Evolutionary conservation across 1,140 invertebrate genomes (phyloP).

Genomic region (Maconellicoccus hirsutus): DNA sequence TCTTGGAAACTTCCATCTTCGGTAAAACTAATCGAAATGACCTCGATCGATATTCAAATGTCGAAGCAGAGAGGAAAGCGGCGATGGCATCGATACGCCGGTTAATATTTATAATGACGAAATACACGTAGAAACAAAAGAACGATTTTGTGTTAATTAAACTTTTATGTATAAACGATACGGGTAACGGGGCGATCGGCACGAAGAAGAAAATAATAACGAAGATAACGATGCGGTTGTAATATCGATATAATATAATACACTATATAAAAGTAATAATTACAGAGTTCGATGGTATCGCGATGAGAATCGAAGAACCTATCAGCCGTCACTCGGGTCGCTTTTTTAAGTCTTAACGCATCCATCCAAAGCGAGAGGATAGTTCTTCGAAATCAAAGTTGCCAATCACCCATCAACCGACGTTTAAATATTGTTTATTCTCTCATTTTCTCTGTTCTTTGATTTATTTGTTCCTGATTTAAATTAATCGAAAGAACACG

Average conservation of each 20-base stretch:
- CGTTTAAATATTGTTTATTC: slow-evolving; percentile 21
- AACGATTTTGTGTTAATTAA: slow-evolving; percentile 18
- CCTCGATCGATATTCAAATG: too few species aligned
- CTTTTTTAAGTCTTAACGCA: background rate
- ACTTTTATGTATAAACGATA: background rate
- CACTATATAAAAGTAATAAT: slow-evolving; percentile 17
- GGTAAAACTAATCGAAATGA: too few species aligned
- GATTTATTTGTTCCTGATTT: slow-evolving; percentile 21
- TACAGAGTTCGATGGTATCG: slow-evolving; percentile 16
- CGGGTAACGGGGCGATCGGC: background rate
- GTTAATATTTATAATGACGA: too few species aligned
- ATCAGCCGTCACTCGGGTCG: slow-evolving; percentile 18
- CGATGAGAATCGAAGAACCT: slow-evolving; percentile 22
- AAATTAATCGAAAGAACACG: slow-evolving; percentile 19
- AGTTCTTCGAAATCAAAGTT: slow-evolving; percentile 19
- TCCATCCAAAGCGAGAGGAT: background rate
- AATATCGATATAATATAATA: slow-evolving; percentile 22
- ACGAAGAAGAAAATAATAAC: background rate
- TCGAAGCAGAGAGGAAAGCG: too few species aligned
- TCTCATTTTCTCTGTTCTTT: slow-evolving; percentile 19
- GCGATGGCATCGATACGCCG: too few species aligned
- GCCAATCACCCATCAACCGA: slow-evolving; percentile 18
- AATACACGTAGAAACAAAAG: background rate
- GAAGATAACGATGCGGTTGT: background rate
- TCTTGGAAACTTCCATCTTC: too few species aligned